These are phyloP conservation scores for Setophaga coronata DNA, from an alignment of 2,113 vertebrate genomes.

Conservation along the genomic window DNA sequence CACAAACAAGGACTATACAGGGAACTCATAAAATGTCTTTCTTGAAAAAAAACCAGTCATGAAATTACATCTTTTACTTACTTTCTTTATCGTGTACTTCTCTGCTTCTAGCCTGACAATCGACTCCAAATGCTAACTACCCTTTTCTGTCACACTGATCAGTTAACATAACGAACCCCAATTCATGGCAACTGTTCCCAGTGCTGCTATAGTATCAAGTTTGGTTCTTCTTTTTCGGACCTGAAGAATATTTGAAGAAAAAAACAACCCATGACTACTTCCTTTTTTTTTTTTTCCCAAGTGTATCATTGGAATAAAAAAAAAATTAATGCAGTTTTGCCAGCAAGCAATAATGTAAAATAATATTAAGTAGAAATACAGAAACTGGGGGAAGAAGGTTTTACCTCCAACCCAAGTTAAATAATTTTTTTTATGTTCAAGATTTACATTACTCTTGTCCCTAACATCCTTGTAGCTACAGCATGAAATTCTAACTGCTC, in stretches of 20 bases:
- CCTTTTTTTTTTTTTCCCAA: not conserved
- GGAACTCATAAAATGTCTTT: not conserved
- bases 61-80: constrained; percentile 34
- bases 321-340: not conserved
- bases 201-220: not conserved
- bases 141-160: not conserved
- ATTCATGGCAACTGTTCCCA: not conserved
- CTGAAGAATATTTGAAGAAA: not conserved
- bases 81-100: not conserved
- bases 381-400: not conserved
- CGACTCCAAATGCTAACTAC: not conserved
- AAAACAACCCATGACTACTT: not conserved
- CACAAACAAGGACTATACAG: not conserved
- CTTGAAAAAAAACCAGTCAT: not conserved
- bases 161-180: not conserved
- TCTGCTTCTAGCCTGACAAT: not conserved
- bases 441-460: not conserved
- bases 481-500: not conserved
- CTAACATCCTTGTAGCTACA: not conserved
- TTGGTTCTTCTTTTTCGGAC: not conserved
- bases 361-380: not conserved
- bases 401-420: not conserved
- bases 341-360: not conserved
- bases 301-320: not conserved
- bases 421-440: not conserved